phyloP scores from a whole-genome alignment of 2,797 vertebrate genomes.

The Fundulus diaphanus region DNA sequence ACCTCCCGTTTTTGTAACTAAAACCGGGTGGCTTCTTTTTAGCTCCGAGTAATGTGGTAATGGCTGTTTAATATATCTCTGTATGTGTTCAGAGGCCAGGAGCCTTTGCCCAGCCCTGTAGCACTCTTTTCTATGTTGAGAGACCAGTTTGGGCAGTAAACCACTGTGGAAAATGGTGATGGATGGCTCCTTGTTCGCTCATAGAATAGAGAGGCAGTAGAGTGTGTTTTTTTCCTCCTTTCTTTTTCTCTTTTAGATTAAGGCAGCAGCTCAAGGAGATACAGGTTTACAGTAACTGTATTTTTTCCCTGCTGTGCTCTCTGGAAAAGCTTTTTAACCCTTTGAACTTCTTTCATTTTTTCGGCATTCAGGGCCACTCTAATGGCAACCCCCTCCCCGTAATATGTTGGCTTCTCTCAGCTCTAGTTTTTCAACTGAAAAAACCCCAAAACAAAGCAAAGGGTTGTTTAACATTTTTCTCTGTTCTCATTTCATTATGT shows the following conservation, averaged over 20 bases:
- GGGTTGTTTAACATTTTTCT: slow-evolving; percentile 27
- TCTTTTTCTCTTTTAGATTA: slow-evolving; percentile 43
- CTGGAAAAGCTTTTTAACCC: slow-evolving; percentile 45
- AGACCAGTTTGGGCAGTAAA: slow-evolving; percentile 65
- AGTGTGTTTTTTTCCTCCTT: slow-evolving; percentile 25
- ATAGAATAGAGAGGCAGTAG: slow-evolving; percentile 56
- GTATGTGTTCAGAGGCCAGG: slow-evolving; percentile 39
- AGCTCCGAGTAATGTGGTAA: slow-evolving; percentile 23
- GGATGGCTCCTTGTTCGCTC: slow-evolving; percentile 66
- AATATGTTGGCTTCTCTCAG: slow-evolving; percentile 8
- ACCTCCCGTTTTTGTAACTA: slow-evolving; percentile 10
- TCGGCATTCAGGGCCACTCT: slow-evolving; percentile 20
- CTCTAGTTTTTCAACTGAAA: slow-evolving; percentile 21
- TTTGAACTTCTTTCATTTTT: slow-evolving; percentile 33
- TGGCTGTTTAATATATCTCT: slow-evolving; percentile 48
- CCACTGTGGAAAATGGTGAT: slow-evolving; percentile 70
- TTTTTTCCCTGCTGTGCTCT: slow-evolving; percentile 32
- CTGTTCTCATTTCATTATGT: slow-evolving; percentile 49
- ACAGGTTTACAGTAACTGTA: slow-evolving; percentile 55
- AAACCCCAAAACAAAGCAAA: slow-evolving; percentile 27
- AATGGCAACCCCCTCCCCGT: slow-evolving; percentile 20
- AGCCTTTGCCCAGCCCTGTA: slow-evolving; percentile 43
- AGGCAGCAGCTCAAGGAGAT: slow-evolving; percentile 56
- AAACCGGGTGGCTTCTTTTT: slow-evolving; percentile 22
- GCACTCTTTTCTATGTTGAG: slow-evolving; percentile 60